Evolutionary conservation across 2,113 vertebrate genomes (phyloP).

Genomic region (Columba janthina): DNA sequence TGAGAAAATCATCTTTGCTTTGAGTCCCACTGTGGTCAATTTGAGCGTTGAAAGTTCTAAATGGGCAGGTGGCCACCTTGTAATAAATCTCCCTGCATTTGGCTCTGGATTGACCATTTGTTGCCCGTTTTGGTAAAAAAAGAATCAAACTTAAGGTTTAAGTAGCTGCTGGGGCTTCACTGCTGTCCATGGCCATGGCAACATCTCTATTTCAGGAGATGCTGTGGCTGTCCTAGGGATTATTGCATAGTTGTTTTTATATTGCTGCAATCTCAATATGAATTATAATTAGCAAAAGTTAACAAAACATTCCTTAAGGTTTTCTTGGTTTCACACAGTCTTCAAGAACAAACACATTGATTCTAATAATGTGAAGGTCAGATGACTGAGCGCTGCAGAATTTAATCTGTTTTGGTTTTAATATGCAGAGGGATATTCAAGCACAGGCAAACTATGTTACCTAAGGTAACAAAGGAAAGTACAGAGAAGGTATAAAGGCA

Average conservation of each 20-base stretch:
- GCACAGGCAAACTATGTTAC: background rate
- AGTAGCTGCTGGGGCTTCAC: background rate
- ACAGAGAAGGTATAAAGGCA: background rate
- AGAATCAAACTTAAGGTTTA: background rate
- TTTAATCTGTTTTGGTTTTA: background rate
- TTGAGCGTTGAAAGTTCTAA: background rate
- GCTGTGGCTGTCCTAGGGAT: background rate
- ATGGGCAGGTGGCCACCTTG: background rate
- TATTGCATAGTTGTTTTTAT: background rate
- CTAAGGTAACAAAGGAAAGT: background rate
- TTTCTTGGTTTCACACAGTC: background rate
- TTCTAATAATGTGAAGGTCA: background rate
- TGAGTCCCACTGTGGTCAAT: background rate
- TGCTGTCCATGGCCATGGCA: background rate
- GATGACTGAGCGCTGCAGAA: background rate
- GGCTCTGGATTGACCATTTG: background rate
- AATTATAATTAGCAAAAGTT: background rate
- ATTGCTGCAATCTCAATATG: background rate
- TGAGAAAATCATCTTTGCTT: background rate
- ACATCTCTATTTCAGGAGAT: background rate
- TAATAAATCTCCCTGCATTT: background rate
- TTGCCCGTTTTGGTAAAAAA: background rate
- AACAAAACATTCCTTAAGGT: background rate
- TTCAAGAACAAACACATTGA: background rate
- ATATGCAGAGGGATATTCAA: background rate